Evolutionary conservation across 2,888 invertebrate genomes (phyloP).

Genomic region (Linnaemya vulpina): DNA sequence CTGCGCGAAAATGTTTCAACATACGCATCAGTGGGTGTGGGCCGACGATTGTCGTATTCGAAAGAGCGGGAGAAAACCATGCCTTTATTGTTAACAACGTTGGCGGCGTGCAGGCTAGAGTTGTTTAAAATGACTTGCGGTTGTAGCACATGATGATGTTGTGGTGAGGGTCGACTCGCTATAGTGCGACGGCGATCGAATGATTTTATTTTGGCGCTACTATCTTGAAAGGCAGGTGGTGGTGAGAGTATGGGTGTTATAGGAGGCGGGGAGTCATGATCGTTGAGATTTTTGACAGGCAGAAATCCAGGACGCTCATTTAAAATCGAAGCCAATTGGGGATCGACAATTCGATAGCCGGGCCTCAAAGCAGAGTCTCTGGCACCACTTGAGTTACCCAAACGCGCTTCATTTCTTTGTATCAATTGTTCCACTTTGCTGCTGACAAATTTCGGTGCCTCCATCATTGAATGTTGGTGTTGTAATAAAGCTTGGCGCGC

Average conservation of each 20-base stretch:
- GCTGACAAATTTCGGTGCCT: slow-evolving; percentile 76
- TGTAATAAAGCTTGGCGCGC: slow-evolving; percentile 75
- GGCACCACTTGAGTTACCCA: slow-evolving; percentile 70
- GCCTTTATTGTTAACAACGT: slow-evolving; percentile 76
- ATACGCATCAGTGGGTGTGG: slow-evolving; percentile 79
- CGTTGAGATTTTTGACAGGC: slow-evolving; percentile 81
- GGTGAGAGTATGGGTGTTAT: slow-evolving; percentile 88
- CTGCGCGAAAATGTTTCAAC: slow-evolving; percentile 83
- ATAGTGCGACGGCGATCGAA: slow-evolving; percentile 75
- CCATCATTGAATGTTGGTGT: slow-evolving; percentile 74
- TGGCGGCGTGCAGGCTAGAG: slow-evolving; percentile 72
- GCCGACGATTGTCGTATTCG: slow-evolving; percentile 82
- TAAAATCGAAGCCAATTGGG: slow-evolving; percentile 81
- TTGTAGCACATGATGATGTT: slow-evolving; percentile 54
- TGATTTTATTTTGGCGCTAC: slow-evolving; percentile 78
- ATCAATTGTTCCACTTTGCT: slow-evolving; percentile 83
- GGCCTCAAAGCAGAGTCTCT: slow-evolving; percentile 79
- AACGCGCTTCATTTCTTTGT: slow-evolving; percentile 81
- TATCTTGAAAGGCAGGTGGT: slow-evolving; percentile 88
- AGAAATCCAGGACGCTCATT: slow-evolving; percentile 83
- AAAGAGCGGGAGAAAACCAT: slow-evolving; percentile 83
- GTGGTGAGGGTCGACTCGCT: slow-evolving; percentile 71
- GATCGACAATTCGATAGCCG: slow-evolving; percentile 81
- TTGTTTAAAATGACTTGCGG: slow-evolving; percentile 78
- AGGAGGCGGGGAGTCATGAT: slow-evolving; percentile 85